Evolutionary conservation across 2,113 vertebrate genomes (phyloP), one percentile per base, ranked within the genome.

Genomic region (Macquaria ambigua): DNA sequence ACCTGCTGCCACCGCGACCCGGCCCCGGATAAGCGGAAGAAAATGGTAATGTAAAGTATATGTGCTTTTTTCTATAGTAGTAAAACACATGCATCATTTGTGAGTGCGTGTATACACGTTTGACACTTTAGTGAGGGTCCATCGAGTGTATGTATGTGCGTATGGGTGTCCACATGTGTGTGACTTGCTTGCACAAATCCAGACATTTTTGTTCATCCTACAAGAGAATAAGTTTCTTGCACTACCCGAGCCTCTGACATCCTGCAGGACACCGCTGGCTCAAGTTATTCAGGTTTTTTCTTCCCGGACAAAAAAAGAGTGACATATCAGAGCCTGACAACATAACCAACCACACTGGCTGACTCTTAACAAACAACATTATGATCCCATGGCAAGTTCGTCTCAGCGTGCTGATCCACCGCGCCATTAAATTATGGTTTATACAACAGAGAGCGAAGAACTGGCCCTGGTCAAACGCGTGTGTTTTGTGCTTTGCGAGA

Each of bases 291-390:
- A 52, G 12, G 15, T 28, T 43, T 0, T 34, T 39, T 52, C 34
- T 28, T 64, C 10, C 15, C 0, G 1, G 48, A 53, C 46, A 53
- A 4, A 34, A 39, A 41, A 39, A 66, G 12, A 79, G 0, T 39
- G 43, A 63, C 7, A 63, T 3, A 71, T 41, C 3, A n/a, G 61
- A 71, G 52, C 41, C 39, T 79, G 55, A 67, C 69, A 82, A 77
- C 66, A 43, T 28, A 52, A 61, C 23, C n/a, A 73, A 52, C 77
- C 72, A 58, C 39, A 20, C 25, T 6, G 69, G 25, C 37, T 46
- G 59, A 82, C 46, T 85, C n/a, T 79, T 71, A 66, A 72, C 64
- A 77, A 80, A 69, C 39, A 41, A 56, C 70, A 58, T 61, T n/a
- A 74, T 62, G 76, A 78, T 55, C 69, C 31, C 50, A 56, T 8